Conservation (phyloP, 2,113 vertebrate genomes). For the Peromyscus leucopus region DNA sequence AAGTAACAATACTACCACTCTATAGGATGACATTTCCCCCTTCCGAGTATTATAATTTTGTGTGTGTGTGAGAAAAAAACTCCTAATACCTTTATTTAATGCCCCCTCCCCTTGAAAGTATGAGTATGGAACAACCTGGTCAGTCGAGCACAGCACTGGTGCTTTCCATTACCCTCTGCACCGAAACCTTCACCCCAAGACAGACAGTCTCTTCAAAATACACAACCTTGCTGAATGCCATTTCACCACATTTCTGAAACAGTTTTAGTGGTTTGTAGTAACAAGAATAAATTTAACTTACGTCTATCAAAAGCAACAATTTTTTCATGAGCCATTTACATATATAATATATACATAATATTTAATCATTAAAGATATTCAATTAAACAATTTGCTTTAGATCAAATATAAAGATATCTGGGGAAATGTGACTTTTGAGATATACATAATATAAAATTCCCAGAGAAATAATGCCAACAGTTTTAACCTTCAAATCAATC, state of each 20-base stretch:
- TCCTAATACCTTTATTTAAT: neutral
- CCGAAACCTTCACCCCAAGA: neutral
- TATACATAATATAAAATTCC: neutral
- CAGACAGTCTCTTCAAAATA: neutral
- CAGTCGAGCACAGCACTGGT: neutral
- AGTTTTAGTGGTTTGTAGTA: neutral
- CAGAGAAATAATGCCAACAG: constrained; percentile 10
- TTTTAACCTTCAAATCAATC: neutral
- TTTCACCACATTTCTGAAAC: neutral
- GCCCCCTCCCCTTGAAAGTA: neutral
- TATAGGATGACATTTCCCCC: neutral
- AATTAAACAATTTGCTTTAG: constrained; percentile 38
- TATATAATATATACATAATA: neutral
- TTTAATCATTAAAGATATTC: constrained; percentile 36
- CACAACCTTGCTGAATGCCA: neutral
- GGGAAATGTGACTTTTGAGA: constrained; percentile 18
- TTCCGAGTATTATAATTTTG: neutral
- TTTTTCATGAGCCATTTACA: neutral
- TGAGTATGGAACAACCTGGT: neutral
- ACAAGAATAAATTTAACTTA: constrained; percentile 34
- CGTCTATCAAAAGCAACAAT: neutral
- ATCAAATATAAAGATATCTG: neutral
- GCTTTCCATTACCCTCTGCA: rapidly evolving
- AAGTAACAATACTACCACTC: neutral
- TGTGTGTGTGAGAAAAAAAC: neutral